Evolutionary conservation across 2,113 vertebrate species (phyloP).

Genomic region (Castor canadensis): DNA sequence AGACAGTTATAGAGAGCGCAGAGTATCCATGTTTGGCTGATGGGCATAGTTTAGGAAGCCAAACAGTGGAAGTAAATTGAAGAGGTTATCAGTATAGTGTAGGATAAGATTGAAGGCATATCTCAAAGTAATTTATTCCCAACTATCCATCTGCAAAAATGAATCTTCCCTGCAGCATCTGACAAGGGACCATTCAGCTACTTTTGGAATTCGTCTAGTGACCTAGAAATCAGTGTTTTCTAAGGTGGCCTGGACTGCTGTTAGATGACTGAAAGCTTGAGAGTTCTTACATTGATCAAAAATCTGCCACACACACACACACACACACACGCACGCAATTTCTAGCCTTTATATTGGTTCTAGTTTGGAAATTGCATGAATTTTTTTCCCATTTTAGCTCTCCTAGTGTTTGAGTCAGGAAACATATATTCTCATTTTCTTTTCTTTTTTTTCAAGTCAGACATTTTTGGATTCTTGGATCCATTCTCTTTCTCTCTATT

Average conservation of each 20-base stretch:
- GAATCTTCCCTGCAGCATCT: neutral
- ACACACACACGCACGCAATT: no score
- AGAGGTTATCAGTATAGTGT: neutral
- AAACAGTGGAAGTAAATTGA: neutral
- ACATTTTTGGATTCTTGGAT: no score
- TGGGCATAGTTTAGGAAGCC: neutral
- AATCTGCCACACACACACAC: neutral
- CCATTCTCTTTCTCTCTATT: no score
- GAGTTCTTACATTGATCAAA: neutral
- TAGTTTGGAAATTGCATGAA: no score
- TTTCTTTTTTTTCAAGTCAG: no score
- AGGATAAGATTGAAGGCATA: neutral
- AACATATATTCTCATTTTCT: no score
- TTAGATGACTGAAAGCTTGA: neutral
- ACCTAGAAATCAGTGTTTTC: neutral
- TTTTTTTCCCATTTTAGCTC: no score
- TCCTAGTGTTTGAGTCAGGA: no score
- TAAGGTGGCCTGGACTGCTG: neutral
- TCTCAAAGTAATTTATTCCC: neutral
- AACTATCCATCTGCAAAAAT: neutral
- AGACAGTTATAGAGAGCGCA: neutral
- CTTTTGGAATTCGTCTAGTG: conserved; percentile 29
- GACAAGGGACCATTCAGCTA: neutral
- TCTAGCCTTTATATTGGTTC: no score
- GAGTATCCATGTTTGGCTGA: neutral